Evolutionary conservation across 2,888 invertebrate species (phyloP), one percentile per base, ranked within the genome.

Genomic region (Petrolisthes manimaculis): DNA sequence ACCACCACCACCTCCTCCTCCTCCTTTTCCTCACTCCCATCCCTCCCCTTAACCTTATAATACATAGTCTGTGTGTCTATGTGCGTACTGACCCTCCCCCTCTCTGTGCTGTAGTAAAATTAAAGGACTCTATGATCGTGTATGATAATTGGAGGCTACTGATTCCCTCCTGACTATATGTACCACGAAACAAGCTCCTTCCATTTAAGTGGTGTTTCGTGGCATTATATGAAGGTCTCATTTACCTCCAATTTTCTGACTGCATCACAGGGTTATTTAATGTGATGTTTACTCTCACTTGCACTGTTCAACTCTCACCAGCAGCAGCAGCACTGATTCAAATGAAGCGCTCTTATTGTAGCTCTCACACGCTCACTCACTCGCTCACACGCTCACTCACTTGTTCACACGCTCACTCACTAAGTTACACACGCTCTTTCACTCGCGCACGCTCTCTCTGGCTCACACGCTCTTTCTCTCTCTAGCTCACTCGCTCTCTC

Each of bases 321-420:
- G n/a, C n/a, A 12, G 75, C 9, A 18, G 14, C 21, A 75, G 75
- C 37, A 24, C 12, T 14, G 12, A 12, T 75, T 37, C 37, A 21
- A n/a, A 4, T 75, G n/a, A 24, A 4, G 14, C n/a, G 21, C 51
- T 78, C 53, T 78, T 14, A 54, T 4, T 78, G 37, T 37, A 9
- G 51, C 78, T 78, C 78, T 78, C 51, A 18, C 37, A 18, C 78
- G 18, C 69, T 78, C 78, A 51, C 78, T 78, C 12, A 54, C 53
- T 78, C 9, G 18, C 78, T 78, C 37, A 54, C 37, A 51, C 12
- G 51, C 78, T 78, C 78, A 51, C 12, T 51, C 24, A 78, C n/a
- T 12, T n/a, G n/a, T 4, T 71, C 71, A n/a, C 14, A 71, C 1
- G 6, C 6, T 14, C 71, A 3, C 4, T 71, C 21, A 1, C 71